Percentiles rank a stretch among this genome's conserved stretches.
phyloP scores from a whole-genome alignment of 2,797 vertebrate species.

The Molossus molossus region DNA sequence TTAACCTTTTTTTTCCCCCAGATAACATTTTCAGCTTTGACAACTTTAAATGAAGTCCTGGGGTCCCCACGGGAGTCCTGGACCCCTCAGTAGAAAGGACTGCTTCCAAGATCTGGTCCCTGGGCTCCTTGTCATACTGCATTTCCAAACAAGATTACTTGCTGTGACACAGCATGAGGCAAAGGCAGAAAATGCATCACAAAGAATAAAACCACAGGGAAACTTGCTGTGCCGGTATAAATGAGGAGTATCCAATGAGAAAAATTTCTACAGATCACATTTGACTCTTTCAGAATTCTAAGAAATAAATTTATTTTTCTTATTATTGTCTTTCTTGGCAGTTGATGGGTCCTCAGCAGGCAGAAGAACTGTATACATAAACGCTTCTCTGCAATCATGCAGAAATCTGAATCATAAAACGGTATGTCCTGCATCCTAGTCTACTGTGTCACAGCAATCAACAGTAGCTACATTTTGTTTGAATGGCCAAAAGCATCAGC shows the following conservation, averaged over 20 bases:
- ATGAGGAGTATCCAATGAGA: conserved; percentile 64
- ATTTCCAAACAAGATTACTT: conserved; percentile 84
- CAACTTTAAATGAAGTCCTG: conserved; percentile 61
- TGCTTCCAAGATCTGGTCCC: conserved; percentile 72
- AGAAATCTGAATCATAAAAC: conserved; percentile 73
- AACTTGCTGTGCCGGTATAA: conserved; percentile 78
- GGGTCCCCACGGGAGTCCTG: neutral
- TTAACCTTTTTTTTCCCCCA: neutral
- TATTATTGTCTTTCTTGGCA: conserved; percentile 72
- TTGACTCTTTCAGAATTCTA: conserved; percentile 78
- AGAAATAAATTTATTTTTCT: conserved; percentile 71
- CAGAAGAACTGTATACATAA: conserved; percentile 60
- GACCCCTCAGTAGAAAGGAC: conserved; percentile 11
- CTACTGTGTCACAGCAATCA: conserved; percentile 54
- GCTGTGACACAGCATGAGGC: conserved; percentile 83
- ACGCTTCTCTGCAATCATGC: conserved; percentile 52
- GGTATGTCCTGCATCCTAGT: conserved; percentile 1
- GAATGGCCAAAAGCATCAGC: conserved; percentile 37
- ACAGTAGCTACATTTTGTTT: conserved; percentile 52
- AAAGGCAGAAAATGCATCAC: conserved; percentile 84
- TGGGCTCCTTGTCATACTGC: conserved; percentile 69
- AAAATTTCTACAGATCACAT: conserved; percentile 73
- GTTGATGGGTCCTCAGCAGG: conserved; percentile 70
- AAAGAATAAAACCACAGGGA: conserved; percentile 81
- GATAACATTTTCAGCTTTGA: conserved; percentile 77